Base-by-base conservation (phyloP, 35 echinoderm and acorn worm genomes). In the Apostichopus japonicus region DNA sequence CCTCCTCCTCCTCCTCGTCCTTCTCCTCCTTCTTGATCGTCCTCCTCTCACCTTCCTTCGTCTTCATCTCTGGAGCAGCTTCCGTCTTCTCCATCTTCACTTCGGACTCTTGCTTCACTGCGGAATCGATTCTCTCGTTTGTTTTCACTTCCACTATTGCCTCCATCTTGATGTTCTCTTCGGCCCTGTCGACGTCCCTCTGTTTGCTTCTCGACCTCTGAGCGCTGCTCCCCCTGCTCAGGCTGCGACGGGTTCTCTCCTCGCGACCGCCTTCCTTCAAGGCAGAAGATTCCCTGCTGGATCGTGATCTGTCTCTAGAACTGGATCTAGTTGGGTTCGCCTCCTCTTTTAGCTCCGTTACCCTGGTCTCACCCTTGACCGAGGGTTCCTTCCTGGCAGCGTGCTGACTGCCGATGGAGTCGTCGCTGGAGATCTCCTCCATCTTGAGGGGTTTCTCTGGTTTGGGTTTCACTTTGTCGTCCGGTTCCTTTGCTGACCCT, bases 351-450 rank as follows among this genome's bases (percentile, higher is more conserved):
- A 89, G 24, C 73, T 91, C 77, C 19, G 55, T 22, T 15, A 78
- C 90, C 10, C 77, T 58, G 11, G 90, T 53, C 90, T 91, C 77
- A n/a, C 24, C 90, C 53, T 79, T 67, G 17, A 54, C 24, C 33
- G 14, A 44, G 1, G 75, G 52, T 4, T 58, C 24, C 52, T 91
- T 58, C 71, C 58, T 91, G 13, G 23, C 70, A n/a, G 72, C 73
- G 14, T 79, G 70, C 77, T 91, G 71, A 53, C 90, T 91, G 25
- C 90, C 90, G 61, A 89, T 89, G 22, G 90, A 91, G 56, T 91
- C 90, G 73, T 91, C 90, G 52, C 90, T 91, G 16, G 90, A 91
- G 10, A 91, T 79, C 54, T 91, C 90, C 53, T 91, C 90, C 90
- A 79, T 91, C 61, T 91, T 91, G 33, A 73, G 14, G 8, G 90